Evolutionary conservation across 2,888 invertebrate genomes (phyloP).

Genomic region (Dryadula phaetusa): DNA sequence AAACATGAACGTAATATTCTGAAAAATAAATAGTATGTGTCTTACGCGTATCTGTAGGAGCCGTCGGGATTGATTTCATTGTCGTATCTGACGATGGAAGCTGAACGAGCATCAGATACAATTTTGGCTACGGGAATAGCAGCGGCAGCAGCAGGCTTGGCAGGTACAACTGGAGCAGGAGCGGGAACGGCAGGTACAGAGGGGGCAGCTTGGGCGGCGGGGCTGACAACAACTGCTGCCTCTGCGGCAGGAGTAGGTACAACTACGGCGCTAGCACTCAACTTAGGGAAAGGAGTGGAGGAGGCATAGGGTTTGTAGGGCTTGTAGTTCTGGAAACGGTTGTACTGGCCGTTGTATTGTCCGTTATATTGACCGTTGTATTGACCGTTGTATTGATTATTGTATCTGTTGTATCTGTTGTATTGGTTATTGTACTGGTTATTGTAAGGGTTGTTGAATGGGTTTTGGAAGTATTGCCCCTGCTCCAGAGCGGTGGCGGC

Average conservation of each 20-base stretch:
- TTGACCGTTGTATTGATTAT: conserved; percentile 35
- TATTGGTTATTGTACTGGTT: conserved; percentile 43
- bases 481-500: conserved; percentile 58
- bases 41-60: conserved; percentile 78
- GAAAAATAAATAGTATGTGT: conserved; percentile 26
- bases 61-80: conserved; percentile 77
- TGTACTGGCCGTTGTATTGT: conserved; percentile 40
- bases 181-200: conserved; percentile 24
- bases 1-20: too few relatives aligned
- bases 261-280: conserved; percentile 45
- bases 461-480: conserved; percentile 44
- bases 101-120: conserved; percentile 53
- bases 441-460: conserved; percentile 44
- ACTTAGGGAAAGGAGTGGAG: conserved; percentile 40
- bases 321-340: conserved; percentile 36
- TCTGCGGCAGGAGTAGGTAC: conserved; percentile 54
- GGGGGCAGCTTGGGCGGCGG: conserved; percentile 4
- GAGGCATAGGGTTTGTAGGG: conserved; percentile 43
- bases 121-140: conserved; percentile 48
- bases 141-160: conserved; percentile 41
- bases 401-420: conserved; percentile 41
- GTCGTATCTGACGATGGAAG: conserved; percentile 62
- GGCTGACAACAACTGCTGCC: too few relatives aligned
- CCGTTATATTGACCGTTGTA: conserved; percentile 41
- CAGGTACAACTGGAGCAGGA: conserved; percentile 40